Percentiles rank a stretch among this genome's conserved stretches.
Evolutionary conservation across 2,797 vertebrate species (phyloP).

Genomic region (Molothrus aeneus): DNA sequence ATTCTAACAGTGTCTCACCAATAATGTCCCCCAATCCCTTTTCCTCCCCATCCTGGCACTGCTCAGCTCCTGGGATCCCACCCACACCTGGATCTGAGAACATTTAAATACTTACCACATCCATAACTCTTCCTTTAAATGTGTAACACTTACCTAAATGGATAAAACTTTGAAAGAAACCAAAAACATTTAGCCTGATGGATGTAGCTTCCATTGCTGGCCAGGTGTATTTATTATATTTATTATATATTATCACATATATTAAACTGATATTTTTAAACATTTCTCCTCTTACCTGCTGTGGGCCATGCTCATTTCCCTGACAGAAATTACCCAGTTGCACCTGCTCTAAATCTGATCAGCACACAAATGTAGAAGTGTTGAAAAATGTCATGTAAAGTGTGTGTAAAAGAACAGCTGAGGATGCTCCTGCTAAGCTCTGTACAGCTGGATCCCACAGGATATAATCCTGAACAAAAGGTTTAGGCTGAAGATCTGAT

Average conservation of each 20-base stretch:
- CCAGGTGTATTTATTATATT: neutral
- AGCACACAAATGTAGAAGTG: neutral
- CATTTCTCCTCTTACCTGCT: neutral
- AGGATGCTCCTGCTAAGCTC: neutral
- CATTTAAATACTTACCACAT: fast-evolving
- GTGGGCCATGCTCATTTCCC: neutral
- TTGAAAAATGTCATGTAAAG: neutral
- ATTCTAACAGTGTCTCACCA: neutral
- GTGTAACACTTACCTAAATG: neutral
- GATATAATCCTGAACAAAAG: neutral
- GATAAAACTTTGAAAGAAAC: neutral
- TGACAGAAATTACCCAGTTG: neutral
- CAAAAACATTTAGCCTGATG: neutral
- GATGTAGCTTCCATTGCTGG: neutral
- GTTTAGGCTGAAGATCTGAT: neutral
- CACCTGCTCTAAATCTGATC: neutral
- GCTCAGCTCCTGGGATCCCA: neutral
- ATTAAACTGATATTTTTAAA: neutral
- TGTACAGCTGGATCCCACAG: neutral
- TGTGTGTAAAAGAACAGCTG: neutral
- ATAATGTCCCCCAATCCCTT: neutral
- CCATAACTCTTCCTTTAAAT: neutral
- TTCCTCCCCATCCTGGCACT: neutral
- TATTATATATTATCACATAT: neutral
- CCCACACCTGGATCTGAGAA: neutral